Percentiles rank a stretch among this genome's conserved stretches.
Conservation (phyloP, 2,797 vertebrate species). For the Oophaga sylvatica region DNA sequence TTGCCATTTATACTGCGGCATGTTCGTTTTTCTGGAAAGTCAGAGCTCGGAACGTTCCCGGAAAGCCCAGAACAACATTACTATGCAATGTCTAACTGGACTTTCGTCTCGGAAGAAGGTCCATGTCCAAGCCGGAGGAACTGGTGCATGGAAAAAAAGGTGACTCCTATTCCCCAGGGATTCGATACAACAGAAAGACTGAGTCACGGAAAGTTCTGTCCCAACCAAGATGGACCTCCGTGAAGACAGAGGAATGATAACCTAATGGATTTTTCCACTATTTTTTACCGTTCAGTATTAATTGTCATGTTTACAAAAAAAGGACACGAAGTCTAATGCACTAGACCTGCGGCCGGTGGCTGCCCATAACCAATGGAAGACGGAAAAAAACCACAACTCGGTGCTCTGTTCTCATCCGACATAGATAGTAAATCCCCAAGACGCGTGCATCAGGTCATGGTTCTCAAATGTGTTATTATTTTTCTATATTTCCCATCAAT, state of each 20-base stretch:
- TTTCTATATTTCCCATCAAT: background rate
- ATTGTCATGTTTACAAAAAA: constrained; percentile 58
- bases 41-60: background rate
- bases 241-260: constrained; percentile 13
- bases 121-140: background rate
- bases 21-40: constrained; percentile 29
- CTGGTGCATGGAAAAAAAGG: background rate
- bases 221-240: background rate
- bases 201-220: background rate
- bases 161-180: constrained; percentile 5
- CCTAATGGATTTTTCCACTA: constrained; percentile 38
- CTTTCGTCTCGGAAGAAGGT: background rate
- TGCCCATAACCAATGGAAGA: constrained; percentile 40
- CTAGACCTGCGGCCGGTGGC: constrained; percentile 28
- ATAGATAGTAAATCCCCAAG: background rate
- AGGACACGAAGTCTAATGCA: constrained; percentile 51
- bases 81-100: constrained; percentile 36
- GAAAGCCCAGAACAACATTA: constrained; percentile 37
- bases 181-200: background rate
- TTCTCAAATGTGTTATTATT: background rate
- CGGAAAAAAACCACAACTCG: background rate
- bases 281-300: constrained; percentile 59
- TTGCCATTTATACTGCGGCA: constrained; percentile 17
- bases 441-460: background rate
- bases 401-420: constrained; percentile 36